Conservation (phyloP, 2,888 invertebrate genomes). For the Ophion obscuratus region DNA sequence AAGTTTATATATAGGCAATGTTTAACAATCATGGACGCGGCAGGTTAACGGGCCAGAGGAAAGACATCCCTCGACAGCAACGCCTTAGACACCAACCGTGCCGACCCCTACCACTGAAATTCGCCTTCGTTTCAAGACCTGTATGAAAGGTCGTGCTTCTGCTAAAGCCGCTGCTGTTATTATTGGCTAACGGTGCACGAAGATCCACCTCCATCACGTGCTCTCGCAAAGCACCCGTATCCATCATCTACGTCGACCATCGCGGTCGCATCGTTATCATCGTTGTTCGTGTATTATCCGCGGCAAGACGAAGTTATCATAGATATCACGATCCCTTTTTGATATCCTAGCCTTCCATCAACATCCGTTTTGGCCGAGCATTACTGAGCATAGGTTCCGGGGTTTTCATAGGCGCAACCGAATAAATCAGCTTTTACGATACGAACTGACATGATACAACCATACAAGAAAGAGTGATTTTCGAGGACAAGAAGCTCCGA, state of each 20-base stretch:
- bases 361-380: constrained; percentile 71
- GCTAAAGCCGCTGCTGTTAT: constrained; percentile 5
- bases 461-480: not conserved
- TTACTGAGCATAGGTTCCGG: not conserved
- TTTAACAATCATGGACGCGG: no score
- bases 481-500: not conserved
- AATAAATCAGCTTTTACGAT: not conserved
- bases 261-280: constrained; percentile 4
- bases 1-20: no score
- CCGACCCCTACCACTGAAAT: no score
- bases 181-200: constrained; percentile 5
- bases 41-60: no score
- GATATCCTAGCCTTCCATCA: constrained; percentile 82
- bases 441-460: not conserved
- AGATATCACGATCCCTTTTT: constrained; percentile 64
- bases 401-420: not conserved
- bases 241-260: not conserved
- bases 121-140: no score
- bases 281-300: constrained; percentile 21
- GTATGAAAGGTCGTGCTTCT: not conserved
- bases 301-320: constrained; percentile 41
- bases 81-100: no score
- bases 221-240: not conserved
- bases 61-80: no score
- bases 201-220: constrained; percentile 22